phyloP scores from a whole-genome alignment of 1,140 invertebrate genomes.

The Cyclargus thomasi region DNA sequence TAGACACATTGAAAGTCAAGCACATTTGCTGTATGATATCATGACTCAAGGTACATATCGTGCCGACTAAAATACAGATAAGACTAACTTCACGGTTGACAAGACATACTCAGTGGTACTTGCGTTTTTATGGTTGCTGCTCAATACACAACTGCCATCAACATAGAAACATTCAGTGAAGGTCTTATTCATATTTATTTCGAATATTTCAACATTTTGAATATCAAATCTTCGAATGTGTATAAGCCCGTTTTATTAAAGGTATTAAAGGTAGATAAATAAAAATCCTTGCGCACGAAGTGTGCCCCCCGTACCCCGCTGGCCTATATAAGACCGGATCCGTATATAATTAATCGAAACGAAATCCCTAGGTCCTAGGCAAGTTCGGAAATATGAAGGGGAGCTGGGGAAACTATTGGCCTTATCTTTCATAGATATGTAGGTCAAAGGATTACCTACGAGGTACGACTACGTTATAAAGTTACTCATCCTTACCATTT shows the following conservation, averaged over 20 bases:
- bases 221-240: too few relatives aligned
- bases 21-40: constrained; percentile 6
- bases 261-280: too few relatives aligned
- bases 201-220: too few relatives aligned
- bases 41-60: not conserved
- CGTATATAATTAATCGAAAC: not conserved
- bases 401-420: not conserved
- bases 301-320: too few relatives aligned
- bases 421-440: not conserved
- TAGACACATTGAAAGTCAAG: not conserved
- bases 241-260: too few relatives aligned
- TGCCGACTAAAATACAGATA: constrained; percentile 1
- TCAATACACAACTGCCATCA: not conserved
- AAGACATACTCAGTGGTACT: not conserved
- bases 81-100: not conserved
- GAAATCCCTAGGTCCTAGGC: not conserved
- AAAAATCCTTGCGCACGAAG: too few relatives aligned
- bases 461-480: not conserved
- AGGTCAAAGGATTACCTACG: not conserved
- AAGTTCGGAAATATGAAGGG: not conserved
- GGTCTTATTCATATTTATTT: too few relatives aligned
- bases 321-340: too few relatives aligned
- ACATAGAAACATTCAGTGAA: not conserved
- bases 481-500: not conserved
- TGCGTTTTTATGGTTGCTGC: not conserved